Percentiles rank a stretch among this genome's conserved stretches.
phyloP scores from a whole-genome alignment of 1,140 invertebrate species.

The Sesamia nonagrioides region DNA sequence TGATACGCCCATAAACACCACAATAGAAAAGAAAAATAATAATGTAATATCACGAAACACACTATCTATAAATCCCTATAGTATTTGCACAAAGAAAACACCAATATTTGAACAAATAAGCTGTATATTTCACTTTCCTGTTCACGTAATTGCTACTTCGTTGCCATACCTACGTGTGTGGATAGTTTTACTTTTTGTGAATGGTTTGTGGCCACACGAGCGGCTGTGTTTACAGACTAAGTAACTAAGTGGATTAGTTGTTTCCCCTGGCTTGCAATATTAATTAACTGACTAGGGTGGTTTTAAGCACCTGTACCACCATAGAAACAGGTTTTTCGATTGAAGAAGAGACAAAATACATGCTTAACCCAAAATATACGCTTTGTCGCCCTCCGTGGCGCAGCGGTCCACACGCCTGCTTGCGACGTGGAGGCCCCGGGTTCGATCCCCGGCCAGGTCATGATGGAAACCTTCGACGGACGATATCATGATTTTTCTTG shows the following conservation, averaged over 20 bases:
- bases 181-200: conserved; percentile 12
- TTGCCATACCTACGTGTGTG: background rate
- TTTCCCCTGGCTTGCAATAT: background rate
- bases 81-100: conserved; percentile 25
- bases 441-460: too few species aligned
- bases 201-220: conserved; percentile 28
- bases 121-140: conserved; percentile 19
- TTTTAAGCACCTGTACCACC: too few species aligned
- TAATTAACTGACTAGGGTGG: background rate
- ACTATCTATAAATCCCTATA: conserved; percentile 5
- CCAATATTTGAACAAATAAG: conserved; percentile 29
- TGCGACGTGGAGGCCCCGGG: too few species aligned
- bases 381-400: too few species aligned
- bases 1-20: background rate
- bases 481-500: too few species aligned
- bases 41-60: background rate
- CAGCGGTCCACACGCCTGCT: too few species aligned
- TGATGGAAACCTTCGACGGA: too few species aligned
- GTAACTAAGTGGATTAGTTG: conserved; percentile 10
- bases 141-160: conserved; percentile 27
- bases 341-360: too few species aligned
- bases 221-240: background rate
- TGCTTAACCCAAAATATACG: too few species aligned
- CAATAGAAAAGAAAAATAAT: background rate
- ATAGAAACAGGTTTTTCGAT: too few species aligned